Percentiles rank a stretch among this genome's conserved stretches.
Conservation (phyloP, 2,888 invertebrate species). For the Catonia carolina region DNA sequence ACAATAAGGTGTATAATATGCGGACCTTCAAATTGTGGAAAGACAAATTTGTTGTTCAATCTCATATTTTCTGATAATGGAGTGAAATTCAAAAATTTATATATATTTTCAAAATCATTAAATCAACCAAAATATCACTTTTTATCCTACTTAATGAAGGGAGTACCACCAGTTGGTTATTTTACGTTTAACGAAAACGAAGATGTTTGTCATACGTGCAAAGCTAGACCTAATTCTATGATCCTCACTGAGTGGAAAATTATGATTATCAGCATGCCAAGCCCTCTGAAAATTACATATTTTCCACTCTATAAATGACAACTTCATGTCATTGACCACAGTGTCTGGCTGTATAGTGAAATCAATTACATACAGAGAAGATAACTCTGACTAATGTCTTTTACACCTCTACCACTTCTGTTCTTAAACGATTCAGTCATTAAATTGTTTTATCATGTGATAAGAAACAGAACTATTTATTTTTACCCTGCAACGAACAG, state of each 20-base stretch:
- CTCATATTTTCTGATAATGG: constrained; percentile 7
- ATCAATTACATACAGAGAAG: no score
- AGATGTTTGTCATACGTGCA: neutral
- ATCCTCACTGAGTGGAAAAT: constrained; percentile 16
- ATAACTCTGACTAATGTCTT: no score
- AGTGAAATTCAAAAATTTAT: constrained; percentile 14
- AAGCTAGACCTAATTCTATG: constrained; percentile 16
- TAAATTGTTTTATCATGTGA: no score
- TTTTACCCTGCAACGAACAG: no score
- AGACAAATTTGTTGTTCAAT: constrained; percentile 18
- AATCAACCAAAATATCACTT: constrained; percentile 16
- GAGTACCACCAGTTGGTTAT: neutral
- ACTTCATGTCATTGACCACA: constrained; percentile 40
- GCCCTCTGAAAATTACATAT: constrained; percentile 12
- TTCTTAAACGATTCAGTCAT: no score
- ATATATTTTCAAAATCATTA: constrained; percentile 20
- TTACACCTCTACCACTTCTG: no score
- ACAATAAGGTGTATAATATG: neutral
- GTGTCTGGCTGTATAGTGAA: no score
- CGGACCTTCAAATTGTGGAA: constrained; percentile 17
- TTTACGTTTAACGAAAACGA: constrained; percentile 10
- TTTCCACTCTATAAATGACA: constrained; percentile 38
- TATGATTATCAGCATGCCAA: constrained; percentile 10
- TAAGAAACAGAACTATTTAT: no score
- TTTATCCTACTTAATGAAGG: constrained; percentile 4